A percentile compares a stretch with the other conserved stretches of the same genome.
Conservation (phyloP, 1,140 invertebrate species). For the Papilio polyxenes region DNA sequence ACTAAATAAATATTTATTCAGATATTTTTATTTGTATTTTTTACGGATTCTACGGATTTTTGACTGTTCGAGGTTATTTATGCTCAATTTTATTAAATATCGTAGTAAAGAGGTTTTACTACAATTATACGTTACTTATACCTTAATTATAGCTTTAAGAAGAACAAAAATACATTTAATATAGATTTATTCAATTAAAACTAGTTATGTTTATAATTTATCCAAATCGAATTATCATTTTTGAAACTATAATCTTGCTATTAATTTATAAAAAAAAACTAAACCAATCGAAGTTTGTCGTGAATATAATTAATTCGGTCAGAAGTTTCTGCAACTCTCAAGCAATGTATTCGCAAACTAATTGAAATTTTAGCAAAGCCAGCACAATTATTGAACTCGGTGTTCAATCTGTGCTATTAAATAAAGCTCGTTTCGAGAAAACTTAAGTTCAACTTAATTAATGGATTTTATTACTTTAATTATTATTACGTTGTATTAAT, state of each 20-base stretch:
- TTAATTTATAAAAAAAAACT: background rate
- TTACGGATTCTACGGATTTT: too few species aligned
- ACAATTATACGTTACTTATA: too few species aligned
- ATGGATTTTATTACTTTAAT: background rate
- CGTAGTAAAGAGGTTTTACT: too few species aligned
- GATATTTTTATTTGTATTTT: background rate
- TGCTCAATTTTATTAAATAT: too few species aligned
- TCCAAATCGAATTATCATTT: background rate
- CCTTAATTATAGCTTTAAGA: too few species aligned
- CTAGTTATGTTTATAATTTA: too few species aligned
- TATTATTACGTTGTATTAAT: background rate
- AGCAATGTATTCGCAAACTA: constrained; percentile 28
- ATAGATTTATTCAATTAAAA: too few species aligned
- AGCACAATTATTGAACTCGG: constrained; percentile 3
- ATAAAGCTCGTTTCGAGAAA: background rate
- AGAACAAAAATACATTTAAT: too few species aligned
- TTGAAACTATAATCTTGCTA: background rate
- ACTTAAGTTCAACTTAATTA: constrained; percentile 14
- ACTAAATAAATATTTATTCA: background rate
- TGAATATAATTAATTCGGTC: constrained; percentile 27
- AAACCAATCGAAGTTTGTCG: background rate
- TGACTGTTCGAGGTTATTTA: too few species aligned
- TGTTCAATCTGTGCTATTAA: constrained; percentile 12
- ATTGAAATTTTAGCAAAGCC: constrained; percentile 31
- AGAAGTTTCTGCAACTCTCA: constrained; percentile 29